Percentiles rank a stretch among this genome's conserved stretches.
phyloP scores from a whole-genome alignment of 2,113 vertebrate species.

The Malurus elegans region DNA sequence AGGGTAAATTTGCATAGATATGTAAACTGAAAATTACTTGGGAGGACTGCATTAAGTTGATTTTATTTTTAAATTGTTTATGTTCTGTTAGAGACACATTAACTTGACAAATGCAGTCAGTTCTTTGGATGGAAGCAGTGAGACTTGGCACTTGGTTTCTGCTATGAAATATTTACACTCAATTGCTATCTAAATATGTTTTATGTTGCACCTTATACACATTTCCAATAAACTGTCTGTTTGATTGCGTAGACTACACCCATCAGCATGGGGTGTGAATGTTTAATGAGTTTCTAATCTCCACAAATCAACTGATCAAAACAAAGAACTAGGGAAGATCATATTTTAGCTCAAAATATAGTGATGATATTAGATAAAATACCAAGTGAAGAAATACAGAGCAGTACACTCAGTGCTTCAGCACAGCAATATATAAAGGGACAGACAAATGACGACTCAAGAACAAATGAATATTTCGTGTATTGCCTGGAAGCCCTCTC shows the following conservation, averaged over 20 bases:
- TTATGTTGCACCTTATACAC: background rate
- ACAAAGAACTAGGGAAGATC: background rate
- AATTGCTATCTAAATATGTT: background rate
- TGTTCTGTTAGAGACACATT: background rate
- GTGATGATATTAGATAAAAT: background rate
- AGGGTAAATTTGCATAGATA: slow-evolving; percentile 9
- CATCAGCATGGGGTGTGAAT: background rate
- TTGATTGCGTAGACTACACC: background rate
- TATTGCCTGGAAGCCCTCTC: background rate
- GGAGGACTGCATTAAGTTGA: background rate
- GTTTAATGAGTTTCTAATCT: background rate
- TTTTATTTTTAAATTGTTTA: background rate
- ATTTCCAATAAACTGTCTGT: background rate
- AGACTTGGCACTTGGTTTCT: slow-evolving; percentile 4
- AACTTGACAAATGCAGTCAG: slow-evolving; percentile 25
- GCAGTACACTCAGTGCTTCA: background rate
- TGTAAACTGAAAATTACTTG: background rate
- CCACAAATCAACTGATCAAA: background rate
- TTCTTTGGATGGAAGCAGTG: background rate
- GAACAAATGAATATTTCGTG: slow-evolving; percentile 10
- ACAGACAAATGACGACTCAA: background rate
- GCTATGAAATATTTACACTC: slow-evolving; percentile 11
- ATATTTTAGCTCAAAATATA: background rate
- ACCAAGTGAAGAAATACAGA: background rate
- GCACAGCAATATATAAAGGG: background rate